Base-by-base conservation (phyloP, 2,888 invertebrate species). In the Drosophila greeni region DNA sequence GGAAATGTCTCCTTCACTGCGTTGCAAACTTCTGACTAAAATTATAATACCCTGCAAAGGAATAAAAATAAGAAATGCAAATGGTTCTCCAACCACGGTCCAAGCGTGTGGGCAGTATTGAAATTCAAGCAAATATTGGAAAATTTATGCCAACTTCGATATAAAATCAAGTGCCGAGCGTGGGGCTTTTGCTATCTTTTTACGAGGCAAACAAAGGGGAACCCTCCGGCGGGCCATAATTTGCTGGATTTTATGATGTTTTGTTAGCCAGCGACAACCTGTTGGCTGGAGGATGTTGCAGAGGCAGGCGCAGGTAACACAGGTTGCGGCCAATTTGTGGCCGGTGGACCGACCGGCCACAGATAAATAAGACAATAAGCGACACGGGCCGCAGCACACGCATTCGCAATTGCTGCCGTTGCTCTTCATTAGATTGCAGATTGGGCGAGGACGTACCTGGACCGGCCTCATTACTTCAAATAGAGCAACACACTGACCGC, bases 301-400 rank as follows among this genome's bases (percentile, higher is more conserved):
- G 9, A n/a, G n/a, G n/a, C n/a, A 49, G 26, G 36, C 55, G 9
- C 55, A 37, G 55, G 29, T 55, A 20, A 23, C 31, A 4, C 24
- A 7, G n/a, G 40, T 14, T 34, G 34, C 43, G 48, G 20, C 66
- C 72, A 76, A 69, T 74, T 77, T 66, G 68, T 20, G 29, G 45
- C 18, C 14, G 12, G 47, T 23, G 24, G 58, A 40, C 48, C 39
- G 26, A 43, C 43, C 24, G 40, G n/a, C n/a, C n/a, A n/a, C 64
- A 73, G 65, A 79, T 84, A 84, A 84, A 82, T 79, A 79, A 73
- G 67, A 20, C 71, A 78, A 84, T 79, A 82, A 84, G 69, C 62
- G 69, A 57, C 65, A 29, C 42, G 16, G 39, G 39, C 39, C 36
- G 55, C 29, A 20, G 45, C 29, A 20, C 31, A 47, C 29, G 45